These are phyloP conservation scores for Brachylomia viminalis DNA, from an alignment of 2,888 invertebrate species.

Conservation along the genomic window DNA sequence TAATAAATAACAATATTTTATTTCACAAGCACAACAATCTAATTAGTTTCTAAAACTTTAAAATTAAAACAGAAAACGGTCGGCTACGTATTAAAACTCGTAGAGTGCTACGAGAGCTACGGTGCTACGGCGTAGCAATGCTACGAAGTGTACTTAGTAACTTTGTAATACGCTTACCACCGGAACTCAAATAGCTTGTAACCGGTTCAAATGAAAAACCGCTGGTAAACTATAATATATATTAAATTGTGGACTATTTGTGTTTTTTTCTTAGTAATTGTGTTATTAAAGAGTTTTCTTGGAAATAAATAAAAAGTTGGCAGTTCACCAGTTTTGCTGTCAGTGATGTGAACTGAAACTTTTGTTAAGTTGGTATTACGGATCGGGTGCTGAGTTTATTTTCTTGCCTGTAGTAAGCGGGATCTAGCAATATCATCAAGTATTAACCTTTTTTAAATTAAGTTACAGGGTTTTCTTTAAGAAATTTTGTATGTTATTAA, in stretches of 20 bases:
- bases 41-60: slow-evolving; percentile 71
- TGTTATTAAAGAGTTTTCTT: slow-evolving; percentile 17
- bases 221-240: slow-evolving; percentile 69
- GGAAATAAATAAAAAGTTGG: not conserved
- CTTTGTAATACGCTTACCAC: slow-evolving; percentile 71
- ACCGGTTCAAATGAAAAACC: slow-evolving; percentile 71
- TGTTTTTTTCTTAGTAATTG: slow-evolving; percentile 30
- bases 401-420: not conserved
- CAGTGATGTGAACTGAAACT: slow-evolving; percentile 9
- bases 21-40: slow-evolving; percentile 68
- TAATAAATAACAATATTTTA: slow-evolving; percentile 61
- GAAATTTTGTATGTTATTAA: no score
- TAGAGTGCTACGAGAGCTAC: slow-evolving; percentile 65
- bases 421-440: not conserved
- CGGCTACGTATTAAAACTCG: slow-evolving; percentile 68
- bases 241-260: slow-evolving; percentile 60
- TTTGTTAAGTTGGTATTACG: not conserved
- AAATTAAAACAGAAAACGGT: slow-evolving; percentile 72
- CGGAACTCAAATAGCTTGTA: slow-evolving; percentile 72
- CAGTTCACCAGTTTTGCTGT: not conserved
- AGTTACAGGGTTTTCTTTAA: not conserved
- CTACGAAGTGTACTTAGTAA: slow-evolving; percentile 73
- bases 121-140: slow-evolving; percentile 67
- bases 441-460: no score
- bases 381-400: not conserved